phyloP scores from a whole-genome alignment of 2,888 invertebrate species.

The Neoitamus cyanurus region DNA sequence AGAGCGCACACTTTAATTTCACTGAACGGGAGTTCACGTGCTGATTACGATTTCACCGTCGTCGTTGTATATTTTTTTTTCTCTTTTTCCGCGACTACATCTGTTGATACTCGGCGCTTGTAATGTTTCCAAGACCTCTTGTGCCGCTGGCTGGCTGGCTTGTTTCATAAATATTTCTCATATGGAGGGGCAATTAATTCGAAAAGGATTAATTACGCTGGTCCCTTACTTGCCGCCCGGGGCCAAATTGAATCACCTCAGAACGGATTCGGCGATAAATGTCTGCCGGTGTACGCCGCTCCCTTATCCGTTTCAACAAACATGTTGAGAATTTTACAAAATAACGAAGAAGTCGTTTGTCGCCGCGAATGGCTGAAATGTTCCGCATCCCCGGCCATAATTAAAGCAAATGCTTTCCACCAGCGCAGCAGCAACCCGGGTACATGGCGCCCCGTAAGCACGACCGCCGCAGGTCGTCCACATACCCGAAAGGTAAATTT shows the following conservation, averaged over 20 bases:
- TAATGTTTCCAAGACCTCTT: conserved; percentile 1
- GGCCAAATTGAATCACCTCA: not conserved
- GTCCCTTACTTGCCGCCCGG: not conserved
- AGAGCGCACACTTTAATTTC: conserved; percentile 33
- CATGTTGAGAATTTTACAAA: not conserved
- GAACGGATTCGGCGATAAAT: not conserved
- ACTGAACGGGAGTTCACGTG: conserved; percentile 16
- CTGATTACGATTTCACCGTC: conserved; percentile 19
- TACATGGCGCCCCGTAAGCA: not conserved
- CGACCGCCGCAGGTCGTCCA: not conserved
- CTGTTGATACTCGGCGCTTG: conserved; percentile 28
- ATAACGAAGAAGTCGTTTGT: not conserved
- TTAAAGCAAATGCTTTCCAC: not conserved
- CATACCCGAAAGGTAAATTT: not conserved
- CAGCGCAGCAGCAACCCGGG: not conserved
- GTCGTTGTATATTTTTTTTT: not conserved
- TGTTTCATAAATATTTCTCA: conserved; percentile 18
- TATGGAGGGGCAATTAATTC: not conserved
- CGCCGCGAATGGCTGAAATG: not conserved
- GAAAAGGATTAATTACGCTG: conserved; percentile 4
- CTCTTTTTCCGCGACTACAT: not conserved
- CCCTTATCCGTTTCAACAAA: not conserved
- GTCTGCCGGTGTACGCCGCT: not conserved
- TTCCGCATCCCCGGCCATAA: not conserved
- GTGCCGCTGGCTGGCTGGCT: not conserved